A percentile compares a stretch with the other conserved stretches of the same genome.
phyloP scores from a whole-genome alignment of 2,888 invertebrate species.

The Drosophila trichaetosa region DNA sequence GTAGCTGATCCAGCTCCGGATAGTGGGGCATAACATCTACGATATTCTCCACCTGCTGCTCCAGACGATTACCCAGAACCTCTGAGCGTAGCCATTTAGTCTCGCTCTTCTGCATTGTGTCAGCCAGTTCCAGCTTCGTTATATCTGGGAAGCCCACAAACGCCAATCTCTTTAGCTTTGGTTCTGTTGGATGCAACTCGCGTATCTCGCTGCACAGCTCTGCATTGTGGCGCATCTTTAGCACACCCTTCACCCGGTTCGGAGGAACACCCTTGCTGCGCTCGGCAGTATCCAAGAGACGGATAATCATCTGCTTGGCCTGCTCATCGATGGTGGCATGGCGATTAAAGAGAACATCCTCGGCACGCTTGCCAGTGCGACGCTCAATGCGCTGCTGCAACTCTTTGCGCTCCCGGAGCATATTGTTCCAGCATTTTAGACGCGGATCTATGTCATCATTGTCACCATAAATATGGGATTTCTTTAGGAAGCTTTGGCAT shows the following conservation, averaged over 20 bases:
- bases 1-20: slow-evolving; percentile 65
- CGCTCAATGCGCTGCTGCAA: slow-evolving; percentile 62
- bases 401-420: slow-evolving; percentile 53
- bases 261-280: slow-evolving; percentile 43
- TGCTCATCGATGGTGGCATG: slow-evolving; percentile 68
- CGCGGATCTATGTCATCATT: slow-evolving; percentile 71
- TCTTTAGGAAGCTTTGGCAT: neutral
- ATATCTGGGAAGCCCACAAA: slow-evolving; percentile 54
- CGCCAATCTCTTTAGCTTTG: slow-evolving; percentile 36
- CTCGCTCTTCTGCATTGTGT: neutral
- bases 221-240: slow-evolving; percentile 34
- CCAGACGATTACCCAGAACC: slow-evolving; percentile 48
- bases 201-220: slow-evolving; percentile 29
- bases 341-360: slow-evolving; percentile 78
- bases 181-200: slow-evolving; percentile 35
- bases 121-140: slow-evolving; percentile 38
- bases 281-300: slow-evolving; percentile 69
- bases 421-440: slow-evolving; percentile 68
- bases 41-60: slow-evolving; percentile 45
- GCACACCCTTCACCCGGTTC: neutral
- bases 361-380: slow-evolving; percentile 60
- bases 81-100: slow-evolving; percentile 64
- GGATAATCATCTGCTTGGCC: slow-evolving; percentile 70
- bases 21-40: slow-evolving; percentile 63
- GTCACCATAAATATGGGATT: slow-evolving; percentile 23